Conservation (phyloP, 2,888 invertebrate species). For the Brenthis daphne region DNA sequence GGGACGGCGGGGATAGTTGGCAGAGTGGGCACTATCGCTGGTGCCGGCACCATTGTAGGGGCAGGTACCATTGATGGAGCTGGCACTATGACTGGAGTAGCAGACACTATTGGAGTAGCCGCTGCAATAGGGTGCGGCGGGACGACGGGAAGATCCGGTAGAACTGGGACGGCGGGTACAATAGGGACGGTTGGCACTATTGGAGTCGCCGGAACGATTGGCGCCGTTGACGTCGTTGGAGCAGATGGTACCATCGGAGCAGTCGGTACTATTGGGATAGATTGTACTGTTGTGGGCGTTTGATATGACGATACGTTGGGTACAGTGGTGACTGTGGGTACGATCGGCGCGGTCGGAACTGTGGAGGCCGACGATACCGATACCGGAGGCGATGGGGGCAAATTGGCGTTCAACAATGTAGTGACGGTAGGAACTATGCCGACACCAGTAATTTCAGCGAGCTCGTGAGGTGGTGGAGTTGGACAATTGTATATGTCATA, state of each 20-base stretch:
- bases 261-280: background rate
- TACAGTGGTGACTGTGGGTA: background rate
- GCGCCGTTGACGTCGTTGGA: background rate
- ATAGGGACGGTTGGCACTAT: slow-evolving; percentile 4
- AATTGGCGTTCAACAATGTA: background rate
- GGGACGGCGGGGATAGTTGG: background rate
- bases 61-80: background rate
- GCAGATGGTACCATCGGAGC: background rate
- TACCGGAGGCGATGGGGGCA: background rate
- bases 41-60: background rate
- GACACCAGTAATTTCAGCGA: background rate
- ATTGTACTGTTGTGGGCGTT: background rate
- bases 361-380: too few relatives aligned
- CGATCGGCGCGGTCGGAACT: background rate
- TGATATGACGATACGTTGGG: slow-evolving; percentile 2
- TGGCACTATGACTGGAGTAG: background rate
- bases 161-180: background rate
- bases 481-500: background rate
- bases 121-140: background rate
- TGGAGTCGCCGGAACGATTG: background rate
- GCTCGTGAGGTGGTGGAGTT: background rate
- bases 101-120: background rate
- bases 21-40: background rate
- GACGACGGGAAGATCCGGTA: background rate
- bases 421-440: background rate